Evolutionary conservation across 2,113 vertebrate genomes (phyloP), one percentile per base, ranked within the genome.

Genomic region (Miniopterus natalensis): DNA sequence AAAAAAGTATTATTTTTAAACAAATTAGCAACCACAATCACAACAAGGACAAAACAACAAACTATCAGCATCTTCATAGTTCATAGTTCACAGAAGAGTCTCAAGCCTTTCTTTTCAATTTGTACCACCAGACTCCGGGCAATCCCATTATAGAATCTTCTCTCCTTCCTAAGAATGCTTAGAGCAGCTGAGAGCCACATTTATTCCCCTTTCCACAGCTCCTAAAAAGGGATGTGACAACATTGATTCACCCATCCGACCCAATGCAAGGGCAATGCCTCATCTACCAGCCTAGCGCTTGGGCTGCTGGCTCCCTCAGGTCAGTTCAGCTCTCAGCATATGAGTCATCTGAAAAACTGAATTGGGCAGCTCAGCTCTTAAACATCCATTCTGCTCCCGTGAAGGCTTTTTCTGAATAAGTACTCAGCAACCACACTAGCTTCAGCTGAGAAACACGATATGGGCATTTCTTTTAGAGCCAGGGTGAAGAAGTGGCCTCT

Each of bases 381-480:
- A 74, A 79, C 6, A 61, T 61, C 45, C 66, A 75, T 74, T 87
- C 17, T 51, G 75, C 20, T 75, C 36, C 13, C 21, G 1, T 85
- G 47, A 81, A 78, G 78, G 40, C 79, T 70, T 75, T 74, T 97
- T 86, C 68, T 80, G 88, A 96, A 65, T 87, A 86, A 89, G 25
- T 5, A 42, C 70, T 89, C 17, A 74, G 74, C 5, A 78, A 61
- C 53, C 25, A 65, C 17, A 55, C 13, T 71, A 80, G 13, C 51
- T 90, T 84, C 47, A 2, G 4, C 17, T 87, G 45, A 18, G 59
- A 89, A 92, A 86, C 1, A 78, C 78, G 70, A 53, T n/a, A 73
- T 29, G 13, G 14, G 27, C 42, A 80, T 73, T 89, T 83, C 21
- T 36, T 88, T 88, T 73, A 49, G 68, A 86, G 36, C 21, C 45